Percentiles rank a stretch among this genome's conserved stretches.
These are phyloP conservation scores for Parnassius apollo DNA, from an alignment of 2,888 invertebrate species.

Conservation along the genomic window DNA sequence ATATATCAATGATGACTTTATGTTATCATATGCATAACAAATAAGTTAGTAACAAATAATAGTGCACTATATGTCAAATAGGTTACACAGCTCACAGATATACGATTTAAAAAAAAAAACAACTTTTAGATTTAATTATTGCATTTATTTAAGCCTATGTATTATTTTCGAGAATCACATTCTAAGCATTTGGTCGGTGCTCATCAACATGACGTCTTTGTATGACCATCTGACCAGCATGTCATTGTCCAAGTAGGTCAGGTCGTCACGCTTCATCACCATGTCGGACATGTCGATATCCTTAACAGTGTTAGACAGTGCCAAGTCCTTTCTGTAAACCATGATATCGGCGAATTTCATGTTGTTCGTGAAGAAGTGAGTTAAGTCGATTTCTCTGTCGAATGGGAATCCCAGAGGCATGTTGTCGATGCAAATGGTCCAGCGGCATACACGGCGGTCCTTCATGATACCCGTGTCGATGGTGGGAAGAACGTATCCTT, in stretches of 20 bases:
- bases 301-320: conserved; percentile 55
- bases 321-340: conserved; percentile 82
- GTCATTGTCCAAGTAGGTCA: conserved; percentile 65
- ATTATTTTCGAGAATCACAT: conserved; percentile 31
- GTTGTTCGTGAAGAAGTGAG: conserved; percentile 83
- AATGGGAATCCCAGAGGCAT: conserved; percentile 88
- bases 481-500: conserved; percentile 64
- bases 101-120: too few species aligned
- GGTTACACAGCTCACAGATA: too few species aligned
- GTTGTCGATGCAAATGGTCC: conserved; percentile 80
- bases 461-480: conserved; percentile 73
- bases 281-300: conserved; percentile 61
- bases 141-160: too few species aligned
- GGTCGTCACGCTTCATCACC: conserved; percentile 69
- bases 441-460: conserved; percentile 77
- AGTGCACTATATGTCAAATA: too few species aligned
- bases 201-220: conserved; percentile 67
- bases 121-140: too few species aligned
- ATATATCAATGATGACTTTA: too few species aligned
- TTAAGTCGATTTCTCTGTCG: conserved; percentile 83
- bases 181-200: conserved; percentile 58
- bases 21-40: too few species aligned
- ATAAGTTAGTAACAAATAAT: too few species aligned
- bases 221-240: conserved; percentile 61
- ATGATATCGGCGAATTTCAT: conserved; percentile 83